These are phyloP conservation scores for Hystrix cristata DNA, from an alignment of 2,113 vertebrate genomes.

Conservation along the genomic window DNA sequence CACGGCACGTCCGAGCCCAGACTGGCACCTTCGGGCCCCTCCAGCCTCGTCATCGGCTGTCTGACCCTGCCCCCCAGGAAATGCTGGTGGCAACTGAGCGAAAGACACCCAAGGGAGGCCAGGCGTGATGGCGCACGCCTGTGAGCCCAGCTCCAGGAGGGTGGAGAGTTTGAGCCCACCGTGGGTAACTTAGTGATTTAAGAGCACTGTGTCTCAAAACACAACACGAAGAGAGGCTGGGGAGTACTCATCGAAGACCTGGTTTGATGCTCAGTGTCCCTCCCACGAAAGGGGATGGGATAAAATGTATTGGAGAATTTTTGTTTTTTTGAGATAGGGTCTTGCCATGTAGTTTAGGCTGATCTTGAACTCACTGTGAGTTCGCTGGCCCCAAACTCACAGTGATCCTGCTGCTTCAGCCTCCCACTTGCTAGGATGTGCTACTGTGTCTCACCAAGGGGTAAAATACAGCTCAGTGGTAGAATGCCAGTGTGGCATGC, in stretches of 20 bases:
- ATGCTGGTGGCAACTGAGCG: too few species aligned
- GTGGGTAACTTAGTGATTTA: background rate
- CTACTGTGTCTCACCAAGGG: background rate
- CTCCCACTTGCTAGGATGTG: background rate
- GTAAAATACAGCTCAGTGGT: too few species aligned
- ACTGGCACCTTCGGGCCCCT: background rate
- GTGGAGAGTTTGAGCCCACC: background rate
- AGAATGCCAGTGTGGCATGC: too few species aligned
- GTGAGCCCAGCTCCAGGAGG: background rate
- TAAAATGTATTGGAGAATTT: background rate
- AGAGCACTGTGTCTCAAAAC: background rate
- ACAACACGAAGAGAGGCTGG: background rate
- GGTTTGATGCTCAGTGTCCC: too few species aligned
- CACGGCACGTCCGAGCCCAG: background rate
- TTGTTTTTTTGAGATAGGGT: background rate
- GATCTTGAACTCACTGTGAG: background rate
- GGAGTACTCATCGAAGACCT: background rate
- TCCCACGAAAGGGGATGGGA: background rate
- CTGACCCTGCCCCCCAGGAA: too few species aligned
- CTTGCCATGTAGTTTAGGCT: background rate
- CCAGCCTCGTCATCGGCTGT: too few species aligned
- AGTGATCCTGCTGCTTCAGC: background rate
- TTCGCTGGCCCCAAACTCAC: background rate
- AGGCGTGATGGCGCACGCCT: background rate
- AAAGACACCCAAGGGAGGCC: background rate